A percentile compares a stretch with the other conserved stretches of the same genome.
Conservation (phyloP, 2,113 vertebrate species). For the Phaethornis superciliosus region DNA sequence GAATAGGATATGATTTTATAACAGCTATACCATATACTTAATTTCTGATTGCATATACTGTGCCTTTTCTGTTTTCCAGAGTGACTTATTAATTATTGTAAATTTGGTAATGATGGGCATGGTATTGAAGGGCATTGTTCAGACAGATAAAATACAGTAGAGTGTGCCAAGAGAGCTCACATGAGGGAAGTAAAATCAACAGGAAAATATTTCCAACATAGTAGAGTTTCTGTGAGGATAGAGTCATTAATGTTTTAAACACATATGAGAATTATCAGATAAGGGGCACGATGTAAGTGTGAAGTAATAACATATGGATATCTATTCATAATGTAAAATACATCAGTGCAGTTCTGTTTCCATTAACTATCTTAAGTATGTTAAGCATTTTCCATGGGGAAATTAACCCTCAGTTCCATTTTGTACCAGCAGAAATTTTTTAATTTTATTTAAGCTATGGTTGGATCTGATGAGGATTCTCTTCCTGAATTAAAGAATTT, state of each 20-base stretch:
- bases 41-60: not conserved
- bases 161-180: not conserved
- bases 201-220: not conserved
- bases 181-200: not conserved
- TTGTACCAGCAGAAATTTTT: not conserved
- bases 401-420: constrained; percentile 43
- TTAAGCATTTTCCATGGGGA: constrained; percentile 41
- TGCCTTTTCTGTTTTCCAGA: not conserved
- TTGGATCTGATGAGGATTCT: constrained; percentile 7
- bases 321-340: constrained; percentile 37
- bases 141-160: not conserved
- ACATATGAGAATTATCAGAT: constrained; percentile 54
- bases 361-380: constrained; percentile 39
- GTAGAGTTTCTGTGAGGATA: constrained; percentile 12
- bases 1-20: not conserved
- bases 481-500: constrained; percentile 18
- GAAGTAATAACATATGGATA: constrained; percentile 52
- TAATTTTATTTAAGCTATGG: constrained; percentile 5
- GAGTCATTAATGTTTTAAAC: constrained; percentile 60
- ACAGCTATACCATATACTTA: not conserved
- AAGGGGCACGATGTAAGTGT: constrained; percentile 35
- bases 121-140: not conserved
- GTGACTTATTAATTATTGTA: not conserved
- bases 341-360: constrained; percentile 37
- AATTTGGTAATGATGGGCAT: not conserved